Evolutionary conservation across 2,888 invertebrate genomes (phyloP), one percentile per base, ranked within the genome.

Genomic region (Dicyrtomina minuta): DNA sequence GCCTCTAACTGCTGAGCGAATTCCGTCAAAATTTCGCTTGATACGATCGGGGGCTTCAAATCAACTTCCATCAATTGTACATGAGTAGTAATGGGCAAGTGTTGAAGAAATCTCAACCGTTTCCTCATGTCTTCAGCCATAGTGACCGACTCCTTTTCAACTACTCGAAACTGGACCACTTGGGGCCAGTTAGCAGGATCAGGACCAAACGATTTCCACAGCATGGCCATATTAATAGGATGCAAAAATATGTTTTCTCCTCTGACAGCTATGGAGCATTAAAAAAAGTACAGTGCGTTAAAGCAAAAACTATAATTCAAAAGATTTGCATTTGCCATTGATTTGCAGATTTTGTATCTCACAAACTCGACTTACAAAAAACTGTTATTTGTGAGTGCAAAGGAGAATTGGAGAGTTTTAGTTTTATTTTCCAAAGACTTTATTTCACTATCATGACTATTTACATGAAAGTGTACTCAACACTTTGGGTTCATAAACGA

Each of bases 211-310:
- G 92, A 89, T 69, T 89, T 87, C 79, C 92, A 90, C 78, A 98
- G 82, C 87, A 96, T 91, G 71, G 91, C 90, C 10, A 92, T 90
- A 82, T 97, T 97, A 79, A 97, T 83, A 15, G 92, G 90, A 82
- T 96, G 92, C 72, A 97, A 84, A 82, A 92, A 98, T 66, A 96
- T 88, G 81, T 94, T 92, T 82, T 96, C 96, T 0, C 96, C 96
- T 82, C 95, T 94, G 53, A 87, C 86, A 75, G 93, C 94, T 91
- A 82, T n/a, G n/a, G n/a, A n/a, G n/a, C n/a, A n/a, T n/a, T 77
- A 83, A 84, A 82, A 73, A 81, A 81, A 27, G 3, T n/a, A 12
- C 43, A 46, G 10, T 20, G 22, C 39, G 39, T 33, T 39, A 17
- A n/a, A n/a, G 6, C 8, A 39, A 56, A 56, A 56, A 56, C 26